Evolutionary conservation across 1,140 invertebrate genomes (phyloP), one percentile per base, ranked within the genome.

Genomic region (Nasonia vitripennis): DNA sequence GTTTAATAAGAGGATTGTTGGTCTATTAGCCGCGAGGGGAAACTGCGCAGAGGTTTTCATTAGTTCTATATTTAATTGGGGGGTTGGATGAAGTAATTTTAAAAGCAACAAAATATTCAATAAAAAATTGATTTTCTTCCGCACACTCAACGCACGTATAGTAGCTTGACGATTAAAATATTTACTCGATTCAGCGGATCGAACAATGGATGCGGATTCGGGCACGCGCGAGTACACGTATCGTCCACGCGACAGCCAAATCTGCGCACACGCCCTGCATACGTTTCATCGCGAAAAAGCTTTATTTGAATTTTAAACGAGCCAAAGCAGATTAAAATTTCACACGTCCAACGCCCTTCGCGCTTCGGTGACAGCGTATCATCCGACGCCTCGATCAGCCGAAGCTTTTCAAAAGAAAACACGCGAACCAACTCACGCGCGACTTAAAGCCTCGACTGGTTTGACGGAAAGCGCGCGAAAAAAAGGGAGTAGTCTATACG

Each of bases 381-480:
- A 41, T 31, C 73, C 34, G 51, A 67, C 75, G 20, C 37, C 9
- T n/a, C 70, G 74, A 51, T 83, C 62, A 12, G 81, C 48, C 31
- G 20, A 14, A 27, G 20, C 81, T 55, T 34, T 27, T 27, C 23
- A 81, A 83, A 77, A 75, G 34, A 81, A 67, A 67, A 68, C 23
- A 62, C 68, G 51, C 41, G 68, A 48, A 10, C 23, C 75, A 34
- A n/a, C 27, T 41, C 27, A 62, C 12, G 23, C 77, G 37, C 73
- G 70, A 62, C 55, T 62, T 62, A 75, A 74, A 77, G 27, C 71
- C 71, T 23, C 48, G 55, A 2, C 48, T 71, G 70, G 70, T 71
- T 87, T 89, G 88, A 89, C 89, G 88, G 87, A 89, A 89, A 81
- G 85, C 48, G 41, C 67, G 75, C 62, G 81, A 86, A 68, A 70